These are phyloP conservation scores for Amitus sp. DNA, from an alignment of 2,888 invertebrate species.

Conservation along the genomic window DNA sequence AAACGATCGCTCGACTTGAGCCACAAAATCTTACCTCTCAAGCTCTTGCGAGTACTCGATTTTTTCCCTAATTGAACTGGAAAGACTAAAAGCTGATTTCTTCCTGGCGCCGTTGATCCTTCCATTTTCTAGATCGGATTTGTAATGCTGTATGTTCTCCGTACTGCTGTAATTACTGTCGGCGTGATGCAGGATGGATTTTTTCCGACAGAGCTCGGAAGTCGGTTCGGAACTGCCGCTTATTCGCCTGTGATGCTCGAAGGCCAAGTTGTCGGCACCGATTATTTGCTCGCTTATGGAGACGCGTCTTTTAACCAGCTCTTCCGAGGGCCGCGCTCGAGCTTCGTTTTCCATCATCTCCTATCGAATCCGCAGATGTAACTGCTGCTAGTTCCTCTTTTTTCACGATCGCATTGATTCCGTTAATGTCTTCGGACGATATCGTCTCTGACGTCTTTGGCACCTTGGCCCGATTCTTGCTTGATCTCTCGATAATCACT, in stretches of 20 bases:
- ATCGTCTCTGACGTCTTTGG: constrained; percentile 39
- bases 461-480: constrained; percentile 38
- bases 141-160: constrained; percentile 60
- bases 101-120: constrained; percentile 54
- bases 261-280: constrained; percentile 59
- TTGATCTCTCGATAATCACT: not conserved
- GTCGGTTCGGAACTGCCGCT: constrained; percentile 56
- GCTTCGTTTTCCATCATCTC: constrained; percentile 46
- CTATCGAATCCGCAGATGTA: constrained; percentile 1
- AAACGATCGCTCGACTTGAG: too few relatives aligned
- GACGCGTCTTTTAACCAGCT: constrained; percentile 52
- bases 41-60: constrained; percentile 62
- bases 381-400: constrained; percentile 13
- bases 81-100: constrained; percentile 60
- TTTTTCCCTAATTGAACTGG: constrained; percentile 63
- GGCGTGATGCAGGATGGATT: constrained; percentile 57
- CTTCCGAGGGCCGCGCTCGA: constrained; percentile 41
- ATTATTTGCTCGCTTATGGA: constrained; percentile 61
- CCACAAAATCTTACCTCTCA: constrained; percentile 45
- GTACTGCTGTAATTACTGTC: constrained; percentile 55
- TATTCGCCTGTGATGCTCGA: constrained; percentile 58
- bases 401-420: constrained; percentile 10
- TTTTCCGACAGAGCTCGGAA: constrained; percentile 52
- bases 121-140: constrained; percentile 59
- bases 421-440: constrained; percentile 29